Evolutionary conservation across 2,888 invertebrate genomes (phyloP), one percentile per base, ranked within the genome.

Genomic region (Drosophila longiperda): DNA sequence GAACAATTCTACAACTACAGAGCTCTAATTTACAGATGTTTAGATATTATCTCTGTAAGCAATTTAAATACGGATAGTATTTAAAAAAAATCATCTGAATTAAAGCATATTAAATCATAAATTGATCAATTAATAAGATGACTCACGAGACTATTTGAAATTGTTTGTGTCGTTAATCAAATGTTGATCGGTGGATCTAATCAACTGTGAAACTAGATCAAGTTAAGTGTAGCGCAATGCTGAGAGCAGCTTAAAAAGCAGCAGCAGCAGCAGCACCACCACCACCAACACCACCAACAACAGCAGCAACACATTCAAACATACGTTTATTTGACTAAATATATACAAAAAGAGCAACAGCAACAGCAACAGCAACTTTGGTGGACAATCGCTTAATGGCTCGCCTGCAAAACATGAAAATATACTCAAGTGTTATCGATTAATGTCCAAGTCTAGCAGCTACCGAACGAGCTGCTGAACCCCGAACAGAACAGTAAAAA

Each of bases 401-500:
- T 93, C 93, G 93, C 93, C 93, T 93, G 91, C 87, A 85, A 89
- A 92, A 93, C 93, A 93, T 92, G 93, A 93, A 93, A 93, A 93
- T 92, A 93, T 93, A 93, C 93, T 93, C 93, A 93, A 93, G 92
- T 93, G 92, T 93, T 93, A 93, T 93, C 93, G 92, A 93, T 93
- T 93, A 93, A 93, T 93, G 93, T 93, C 93, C 92, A 92, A 90
- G 91, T 92, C 91, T 91, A 91, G 92, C 92, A 86, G 92, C 92
- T 92, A 92, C 92, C 89, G 92, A 91, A 89, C 89, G 92, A 88
- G 91, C 91, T 90, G 88, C 92, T 91, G 85, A 66, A 34, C 33
- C 66, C 64, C 53, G 50, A 65, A 32, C 57, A 62, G 54, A 65
- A 32, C 57, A 62, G 54, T 32, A 38, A 40, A 66, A 66, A 34